phyloP scores from a whole-genome alignment of 2,113 vertebrate genomes.

The Strix uralensis region DNA sequence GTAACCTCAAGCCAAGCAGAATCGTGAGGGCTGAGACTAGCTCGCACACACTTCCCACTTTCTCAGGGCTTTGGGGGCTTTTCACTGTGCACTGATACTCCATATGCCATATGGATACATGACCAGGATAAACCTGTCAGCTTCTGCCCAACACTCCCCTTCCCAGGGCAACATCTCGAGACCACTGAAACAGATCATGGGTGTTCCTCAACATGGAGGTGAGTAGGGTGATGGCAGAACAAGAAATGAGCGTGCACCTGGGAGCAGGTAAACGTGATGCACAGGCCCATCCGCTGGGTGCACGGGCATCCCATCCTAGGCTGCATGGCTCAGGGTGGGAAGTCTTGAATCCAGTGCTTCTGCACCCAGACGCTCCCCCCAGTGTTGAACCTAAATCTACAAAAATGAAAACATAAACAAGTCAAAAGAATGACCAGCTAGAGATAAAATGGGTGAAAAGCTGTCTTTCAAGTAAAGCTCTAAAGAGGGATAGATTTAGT shows the following conservation, averaged over 20 bases:
- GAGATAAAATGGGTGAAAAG: background rate
- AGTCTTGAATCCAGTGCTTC: background rate
- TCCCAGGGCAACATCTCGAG: background rate
- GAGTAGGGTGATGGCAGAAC: background rate
- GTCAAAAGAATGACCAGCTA: background rate
- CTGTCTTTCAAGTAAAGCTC: background rate
- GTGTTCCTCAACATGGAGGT: background rate
- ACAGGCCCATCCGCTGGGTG: background rate
- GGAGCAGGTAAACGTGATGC: background rate
- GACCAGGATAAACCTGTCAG: background rate
- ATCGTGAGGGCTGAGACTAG: background rate
- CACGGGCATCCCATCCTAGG: background rate
- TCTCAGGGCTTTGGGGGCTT: background rate
- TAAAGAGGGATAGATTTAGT: background rate
- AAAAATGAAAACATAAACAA: background rate
- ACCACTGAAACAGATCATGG: background rate
- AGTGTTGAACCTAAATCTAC: background rate
- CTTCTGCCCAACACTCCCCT: background rate
- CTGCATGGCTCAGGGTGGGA: too few relatives aligned
- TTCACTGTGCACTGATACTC: background rate
- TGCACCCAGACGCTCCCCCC: background rate
- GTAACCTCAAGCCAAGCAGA: background rate
- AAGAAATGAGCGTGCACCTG: background rate
- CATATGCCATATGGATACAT: background rate
- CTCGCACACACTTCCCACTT: background rate